phyloP scores from a whole-genome alignment of 2,113 vertebrate genomes.

The Etia nguti region DNA sequence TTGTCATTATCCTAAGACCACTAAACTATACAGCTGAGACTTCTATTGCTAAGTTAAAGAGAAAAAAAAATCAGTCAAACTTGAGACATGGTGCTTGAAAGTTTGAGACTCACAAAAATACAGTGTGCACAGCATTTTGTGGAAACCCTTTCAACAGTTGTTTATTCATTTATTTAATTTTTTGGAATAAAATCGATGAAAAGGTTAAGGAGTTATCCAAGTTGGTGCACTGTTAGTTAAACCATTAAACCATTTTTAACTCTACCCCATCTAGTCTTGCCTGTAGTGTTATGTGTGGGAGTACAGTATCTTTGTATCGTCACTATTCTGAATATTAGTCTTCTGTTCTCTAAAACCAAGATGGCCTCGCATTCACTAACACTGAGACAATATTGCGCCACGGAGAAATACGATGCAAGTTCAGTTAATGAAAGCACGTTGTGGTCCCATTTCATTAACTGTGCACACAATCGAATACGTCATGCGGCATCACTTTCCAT shows the following conservation, averaged over 20 bases:
- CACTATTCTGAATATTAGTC: not conserved
- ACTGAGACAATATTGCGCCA: not conserved
- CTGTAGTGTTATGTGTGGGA: not conserved
- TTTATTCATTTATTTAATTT: not conserved
- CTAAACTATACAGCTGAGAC: not conserved
- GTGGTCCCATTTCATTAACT: constrained; percentile 49
- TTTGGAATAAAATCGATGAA: not conserved
- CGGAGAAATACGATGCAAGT: constrained; percentile 7
- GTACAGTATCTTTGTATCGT: not conserved
- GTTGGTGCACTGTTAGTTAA: not conserved
- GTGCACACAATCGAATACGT: not conserved
- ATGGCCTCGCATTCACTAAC: not conserved
- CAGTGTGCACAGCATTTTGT: not conserved
- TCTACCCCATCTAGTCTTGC: not conserved
- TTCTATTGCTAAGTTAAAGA: not conserved
- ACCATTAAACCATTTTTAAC: not conserved
- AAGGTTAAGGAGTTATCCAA: not conserved
- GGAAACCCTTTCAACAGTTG: not conserved
- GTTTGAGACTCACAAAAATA: not conserved
- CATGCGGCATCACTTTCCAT: constrained; percentile 31
- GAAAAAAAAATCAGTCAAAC: not conserved
- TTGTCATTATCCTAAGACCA: not conserved
- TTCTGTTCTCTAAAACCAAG: constrained; percentile 3
- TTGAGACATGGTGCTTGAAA: not conserved
- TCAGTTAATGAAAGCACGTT: constrained; percentile 7